These are phyloP conservation scores for Cepaea nemoralis DNA, from an alignment of 1,140 invertebrate species.

Conservation along the genomic window DNA sequence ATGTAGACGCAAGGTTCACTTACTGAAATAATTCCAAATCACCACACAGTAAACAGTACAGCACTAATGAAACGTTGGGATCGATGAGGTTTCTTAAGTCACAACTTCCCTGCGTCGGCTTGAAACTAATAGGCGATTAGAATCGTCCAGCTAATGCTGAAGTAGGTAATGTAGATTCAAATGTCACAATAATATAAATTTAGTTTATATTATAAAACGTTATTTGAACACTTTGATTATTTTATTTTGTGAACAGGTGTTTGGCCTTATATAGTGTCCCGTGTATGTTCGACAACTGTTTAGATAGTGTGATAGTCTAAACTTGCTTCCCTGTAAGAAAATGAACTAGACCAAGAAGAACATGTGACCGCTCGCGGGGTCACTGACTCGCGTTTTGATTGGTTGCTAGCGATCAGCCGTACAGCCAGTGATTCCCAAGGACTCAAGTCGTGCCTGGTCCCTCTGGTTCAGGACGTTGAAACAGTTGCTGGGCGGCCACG, in stretches of 20 bases:
- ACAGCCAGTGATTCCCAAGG: conserved; percentile 31
- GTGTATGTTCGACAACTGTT: neutral
- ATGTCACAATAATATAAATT: neutral
- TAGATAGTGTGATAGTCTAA: neutral
- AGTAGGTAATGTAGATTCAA: neutral
- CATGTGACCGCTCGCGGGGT: conserved; percentile 20
- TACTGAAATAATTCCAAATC: neutral
- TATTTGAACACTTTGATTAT: neutral
- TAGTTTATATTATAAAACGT: neutral
- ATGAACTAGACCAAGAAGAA: conserved; percentile 1
- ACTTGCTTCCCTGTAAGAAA: neutral
- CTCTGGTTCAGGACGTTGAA: neutral
- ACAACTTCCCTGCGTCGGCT: neutral
- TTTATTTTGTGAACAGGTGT: neutral
- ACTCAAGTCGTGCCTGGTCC: neutral
- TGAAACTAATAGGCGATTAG: neutral
- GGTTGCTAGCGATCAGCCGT: conserved; percentile 25
- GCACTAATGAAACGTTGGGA: neutral
- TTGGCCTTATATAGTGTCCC: neutral
- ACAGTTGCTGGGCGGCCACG: neutral
- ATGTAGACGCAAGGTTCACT: neutral
- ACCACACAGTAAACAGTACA: neutral
- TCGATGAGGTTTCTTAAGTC: neutral
- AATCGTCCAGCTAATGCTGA: neutral
- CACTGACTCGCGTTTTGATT: conserved; percentile 25